phyloP scores from a whole-genome alignment of 1,140 invertebrate genomes.

The Leptinotarsa lineolata region DNA sequence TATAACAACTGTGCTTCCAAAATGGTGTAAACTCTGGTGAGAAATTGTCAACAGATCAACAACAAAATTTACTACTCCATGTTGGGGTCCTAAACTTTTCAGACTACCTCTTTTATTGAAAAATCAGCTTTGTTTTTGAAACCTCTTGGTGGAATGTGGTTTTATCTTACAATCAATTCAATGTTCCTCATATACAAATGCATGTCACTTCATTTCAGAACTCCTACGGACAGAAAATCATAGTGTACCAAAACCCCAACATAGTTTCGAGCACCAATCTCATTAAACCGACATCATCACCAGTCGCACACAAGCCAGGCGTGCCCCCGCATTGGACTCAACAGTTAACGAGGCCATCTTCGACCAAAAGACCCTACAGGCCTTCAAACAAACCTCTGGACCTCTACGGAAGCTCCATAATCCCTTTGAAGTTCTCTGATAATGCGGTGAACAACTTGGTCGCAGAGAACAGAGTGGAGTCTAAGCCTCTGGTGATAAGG shows the following conservation, averaged over 20 bases:
- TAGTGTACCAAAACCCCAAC: constrained; percentile 5
- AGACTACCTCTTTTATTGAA: no score
- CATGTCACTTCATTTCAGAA: background rate
- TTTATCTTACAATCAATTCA: no score
- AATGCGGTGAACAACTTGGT: background rate
- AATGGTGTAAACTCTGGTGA: no score
- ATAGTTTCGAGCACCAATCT: background rate
- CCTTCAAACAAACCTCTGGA: constrained; percentile 1
- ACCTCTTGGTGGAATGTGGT: no score
- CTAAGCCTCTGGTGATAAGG: background rate
- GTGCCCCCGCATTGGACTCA: background rate
- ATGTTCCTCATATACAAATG: no score
- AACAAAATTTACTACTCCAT: no score
- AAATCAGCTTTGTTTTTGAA: no score
- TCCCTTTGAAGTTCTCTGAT: background rate
- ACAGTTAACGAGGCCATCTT: background rate
- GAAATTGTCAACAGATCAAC: no score
- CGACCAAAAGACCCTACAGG: background rate
- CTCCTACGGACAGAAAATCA: background rate
- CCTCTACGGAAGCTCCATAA: background rate
- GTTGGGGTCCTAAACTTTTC: no score
- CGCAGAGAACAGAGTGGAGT: background rate
- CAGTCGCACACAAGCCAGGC: background rate
- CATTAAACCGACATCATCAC: background rate
- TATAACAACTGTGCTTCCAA: no score